Conservation (phyloP, 2,113 vertebrate species). For the Galemys pyrenaicus region DNA sequence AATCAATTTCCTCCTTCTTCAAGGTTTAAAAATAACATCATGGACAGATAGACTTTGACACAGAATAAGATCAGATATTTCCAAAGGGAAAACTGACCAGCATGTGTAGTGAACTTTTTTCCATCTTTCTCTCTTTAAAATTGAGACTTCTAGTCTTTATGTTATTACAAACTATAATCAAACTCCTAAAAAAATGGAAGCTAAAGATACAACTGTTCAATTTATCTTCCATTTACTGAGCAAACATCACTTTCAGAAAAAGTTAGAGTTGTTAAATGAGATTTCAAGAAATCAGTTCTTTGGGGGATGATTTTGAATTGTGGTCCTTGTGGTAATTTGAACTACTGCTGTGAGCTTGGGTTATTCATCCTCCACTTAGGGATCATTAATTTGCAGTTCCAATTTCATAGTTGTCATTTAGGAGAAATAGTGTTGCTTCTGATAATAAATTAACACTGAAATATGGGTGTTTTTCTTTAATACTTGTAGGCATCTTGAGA, state of each 20-base stretch:
- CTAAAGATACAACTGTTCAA: slow-evolving; percentile 35
- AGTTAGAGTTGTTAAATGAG: slow-evolving; percentile 60
- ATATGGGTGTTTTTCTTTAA: background rate
- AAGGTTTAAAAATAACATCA: slow-evolving; percentile 83
- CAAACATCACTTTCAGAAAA: slow-evolving; percentile 69
- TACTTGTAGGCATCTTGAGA: background rate
- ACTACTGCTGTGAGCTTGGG: slow-evolving; percentile 17
- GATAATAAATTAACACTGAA: slow-evolving; percentile 25
- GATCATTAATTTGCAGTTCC: slow-evolving; percentile 31
- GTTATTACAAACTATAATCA: slow-evolving; percentile 61
- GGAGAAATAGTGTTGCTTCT: background rate
- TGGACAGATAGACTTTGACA: slow-evolving; percentile 75
- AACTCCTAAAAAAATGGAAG: background rate
- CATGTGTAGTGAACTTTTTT: background rate
- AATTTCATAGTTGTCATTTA: background rate
- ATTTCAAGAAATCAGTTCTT: slow-evolving; percentile 67
- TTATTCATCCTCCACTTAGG: background rate
- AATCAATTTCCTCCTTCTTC: slow-evolving; percentile 80
- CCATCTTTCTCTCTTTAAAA: slow-evolving; percentile 42
- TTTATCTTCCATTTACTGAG: slow-evolving; percentile 74
- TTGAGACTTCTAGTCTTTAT: slow-evolving; percentile 33
- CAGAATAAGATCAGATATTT: slow-evolving; percentile 74
- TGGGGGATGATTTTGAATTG: background rate
- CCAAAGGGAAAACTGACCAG: slow-evolving; percentile 75
- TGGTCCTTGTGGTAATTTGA: slow-evolving; percentile 45